phyloP scores from a whole-genome alignment of 2,113 vertebrate species.

The Actenoides hombroni region DNA sequence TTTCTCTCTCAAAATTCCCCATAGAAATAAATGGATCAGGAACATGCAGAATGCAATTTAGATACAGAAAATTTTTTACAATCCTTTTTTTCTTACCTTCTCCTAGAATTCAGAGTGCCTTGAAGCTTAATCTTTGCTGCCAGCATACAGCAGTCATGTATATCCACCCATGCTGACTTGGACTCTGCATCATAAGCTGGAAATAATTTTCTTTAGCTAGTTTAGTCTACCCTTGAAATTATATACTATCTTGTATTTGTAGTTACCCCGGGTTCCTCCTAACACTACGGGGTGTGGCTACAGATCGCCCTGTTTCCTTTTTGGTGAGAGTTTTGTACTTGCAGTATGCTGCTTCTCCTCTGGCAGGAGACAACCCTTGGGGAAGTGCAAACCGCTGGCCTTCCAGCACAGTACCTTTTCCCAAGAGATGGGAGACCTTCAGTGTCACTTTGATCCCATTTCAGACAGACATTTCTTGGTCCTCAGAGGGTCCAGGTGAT shows the following conservation, averaged over 20 bases:
- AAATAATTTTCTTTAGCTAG: not conserved
- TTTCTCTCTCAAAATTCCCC: not conserved
- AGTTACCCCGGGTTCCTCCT: not conserved
- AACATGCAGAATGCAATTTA: not conserved
- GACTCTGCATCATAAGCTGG: not conserved
- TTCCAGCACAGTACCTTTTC: not conserved
- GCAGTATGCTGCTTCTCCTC: not conserved
- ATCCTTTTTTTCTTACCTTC: not conserved
- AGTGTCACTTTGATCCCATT: not conserved
- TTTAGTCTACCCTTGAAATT: not conserved
- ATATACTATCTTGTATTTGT: not conserved
- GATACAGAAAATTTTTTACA: not conserved
- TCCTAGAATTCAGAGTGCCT: not conserved
- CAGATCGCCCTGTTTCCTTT: not conserved
- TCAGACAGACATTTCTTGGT: not conserved
- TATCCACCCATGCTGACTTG: not conserved
- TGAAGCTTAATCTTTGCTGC: not conserved
- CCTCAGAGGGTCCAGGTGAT: not conserved
- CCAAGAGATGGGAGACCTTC: not conserved
- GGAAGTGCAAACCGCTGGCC: not conserved
- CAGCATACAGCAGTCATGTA: not conserved
- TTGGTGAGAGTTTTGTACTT: not conserved
- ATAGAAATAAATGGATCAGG: not conserved
- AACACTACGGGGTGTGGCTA: fast-evolving
- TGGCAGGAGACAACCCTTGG: not conserved